Evolutionary conservation across 2,797 vertebrate genomes (phyloP), one percentile per base, ranked within the genome.

Genomic region (Danio tinwini): DNA sequence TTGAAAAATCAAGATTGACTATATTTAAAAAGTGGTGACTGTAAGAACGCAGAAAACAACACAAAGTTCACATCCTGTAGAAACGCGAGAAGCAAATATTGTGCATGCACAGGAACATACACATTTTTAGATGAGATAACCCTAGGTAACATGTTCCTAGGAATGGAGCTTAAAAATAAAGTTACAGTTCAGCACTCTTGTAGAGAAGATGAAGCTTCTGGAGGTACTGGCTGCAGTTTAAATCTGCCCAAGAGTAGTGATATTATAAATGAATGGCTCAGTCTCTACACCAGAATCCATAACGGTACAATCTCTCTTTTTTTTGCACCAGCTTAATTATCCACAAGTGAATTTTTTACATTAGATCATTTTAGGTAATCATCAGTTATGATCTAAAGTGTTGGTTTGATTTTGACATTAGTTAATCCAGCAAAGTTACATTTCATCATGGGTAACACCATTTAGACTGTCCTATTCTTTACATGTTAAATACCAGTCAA

Each of bases 51-150:
- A 70, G 14, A 55, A 70, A 72, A 72, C 76, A 71, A 62, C 59
- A 79, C 59, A 72, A 39, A 79, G 68, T 63, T 79, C 77, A 79
- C 69, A 72, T 72, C 59, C 77, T 64, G 76, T 42, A 5, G 19
- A 71, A 71, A 40, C 17, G 2, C 59, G 13, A 62, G 21, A 47
- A 44, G 44, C 14, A 74, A 53, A 70, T 42, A 63, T 39, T 6
- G 47, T 9, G 17, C 44, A 72, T 45, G 37, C 1, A 13, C 67
- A 49, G 44, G 64, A 68, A 61, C 45, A 19, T 61, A 19, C 14
- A 17, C 13, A 62, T 42, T 12, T 61, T 59, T 39, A 13, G 45
- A 68, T 70, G 37, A 61, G 10, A 68, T 58, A 14, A 37, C 13
- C 14, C 3, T 21, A 37, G 74, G 6, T 17, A 55, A 13, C 3